phyloP scores from a whole-genome alignment of 2,113 vertebrate genomes.

The Macrotis lagotis region DNA sequence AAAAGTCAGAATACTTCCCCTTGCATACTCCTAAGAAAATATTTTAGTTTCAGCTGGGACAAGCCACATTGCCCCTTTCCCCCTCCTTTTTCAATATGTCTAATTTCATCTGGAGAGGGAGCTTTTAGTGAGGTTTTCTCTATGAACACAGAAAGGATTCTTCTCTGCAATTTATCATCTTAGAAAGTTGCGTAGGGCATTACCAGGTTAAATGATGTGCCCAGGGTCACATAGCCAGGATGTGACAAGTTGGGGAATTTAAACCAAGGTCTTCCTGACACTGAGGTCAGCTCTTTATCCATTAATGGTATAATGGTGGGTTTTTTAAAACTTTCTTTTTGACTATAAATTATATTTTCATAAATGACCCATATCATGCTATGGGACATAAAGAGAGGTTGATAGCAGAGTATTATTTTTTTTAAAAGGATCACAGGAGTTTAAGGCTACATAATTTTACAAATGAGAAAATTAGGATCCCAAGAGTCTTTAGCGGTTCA shows the following conservation, averaged over 20 bases:
- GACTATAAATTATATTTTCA: background rate
- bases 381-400: background rate
- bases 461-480: background rate
- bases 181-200: background rate
- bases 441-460: background rate
- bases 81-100: background rate
- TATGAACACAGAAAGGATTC: background rate
- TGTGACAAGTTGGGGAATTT: background rate
- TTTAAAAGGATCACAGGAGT: background rate
- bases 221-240: background rate
- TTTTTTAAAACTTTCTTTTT: background rate
- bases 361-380: background rate
- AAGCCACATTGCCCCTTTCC: background rate
- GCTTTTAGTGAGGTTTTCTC: background rate
- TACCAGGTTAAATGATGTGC: background rate
- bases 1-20: background rate
- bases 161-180: background rate
- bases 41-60: background rate
- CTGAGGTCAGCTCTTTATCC: background rate
- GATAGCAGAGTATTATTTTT: background rate
- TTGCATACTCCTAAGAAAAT: background rate
- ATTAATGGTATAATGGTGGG: background rate
- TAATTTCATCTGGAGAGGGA: background rate
- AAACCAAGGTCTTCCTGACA: background rate
- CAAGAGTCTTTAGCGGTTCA: background rate